phyloP scores from a whole-genome alignment of 1,140 invertebrate species.

The Nixonia krombeini region DNA sequence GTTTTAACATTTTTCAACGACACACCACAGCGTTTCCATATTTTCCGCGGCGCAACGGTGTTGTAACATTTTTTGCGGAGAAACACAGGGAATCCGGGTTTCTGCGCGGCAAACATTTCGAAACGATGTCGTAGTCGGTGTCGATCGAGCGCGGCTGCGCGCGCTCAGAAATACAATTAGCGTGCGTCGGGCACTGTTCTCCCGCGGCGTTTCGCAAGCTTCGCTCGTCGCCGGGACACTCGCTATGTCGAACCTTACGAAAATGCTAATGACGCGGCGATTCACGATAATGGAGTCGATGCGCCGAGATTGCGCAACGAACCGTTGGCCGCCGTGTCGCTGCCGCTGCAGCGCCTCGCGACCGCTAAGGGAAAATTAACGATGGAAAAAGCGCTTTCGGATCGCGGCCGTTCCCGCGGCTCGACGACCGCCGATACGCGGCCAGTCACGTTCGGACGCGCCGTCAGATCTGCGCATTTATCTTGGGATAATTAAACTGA shows the following conservation, averaged over 20 bases:
- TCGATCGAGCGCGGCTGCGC: background rate
- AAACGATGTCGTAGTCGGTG: background rate
- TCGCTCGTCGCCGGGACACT: too few relatives aligned
- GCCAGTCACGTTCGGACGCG: too few relatives aligned
- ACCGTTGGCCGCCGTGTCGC: background rate
- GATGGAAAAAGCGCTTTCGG: too few relatives aligned
- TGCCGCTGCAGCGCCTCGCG: background rate
- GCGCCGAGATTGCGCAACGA: background rate
- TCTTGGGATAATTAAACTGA: too few relatives aligned
- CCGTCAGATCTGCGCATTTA: too few relatives aligned
- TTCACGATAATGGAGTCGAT: constrained; percentile 14
- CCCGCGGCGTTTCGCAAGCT: constrained; percentile 1
- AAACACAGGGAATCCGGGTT: too few relatives aligned
- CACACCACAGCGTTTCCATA: too few relatives aligned
- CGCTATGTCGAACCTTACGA: constrained; percentile 6
- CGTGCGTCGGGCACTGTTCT: background rate
- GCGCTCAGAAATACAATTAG: constrained; percentile 1
- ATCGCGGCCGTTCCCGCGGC: too few relatives aligned
- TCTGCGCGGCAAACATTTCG: background rate
- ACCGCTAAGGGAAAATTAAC: constrained; percentile 9
- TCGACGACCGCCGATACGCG: too few relatives aligned
- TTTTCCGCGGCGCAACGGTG: too few relatives aligned
- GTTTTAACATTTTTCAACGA: too few relatives aligned
- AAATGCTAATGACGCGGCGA: constrained; percentile 11
- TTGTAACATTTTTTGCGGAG: too few relatives aligned